Evolutionary conservation across 1,140 invertebrate species (phyloP).

Genomic region (Mizuhopecten yessoensis): DNA sequence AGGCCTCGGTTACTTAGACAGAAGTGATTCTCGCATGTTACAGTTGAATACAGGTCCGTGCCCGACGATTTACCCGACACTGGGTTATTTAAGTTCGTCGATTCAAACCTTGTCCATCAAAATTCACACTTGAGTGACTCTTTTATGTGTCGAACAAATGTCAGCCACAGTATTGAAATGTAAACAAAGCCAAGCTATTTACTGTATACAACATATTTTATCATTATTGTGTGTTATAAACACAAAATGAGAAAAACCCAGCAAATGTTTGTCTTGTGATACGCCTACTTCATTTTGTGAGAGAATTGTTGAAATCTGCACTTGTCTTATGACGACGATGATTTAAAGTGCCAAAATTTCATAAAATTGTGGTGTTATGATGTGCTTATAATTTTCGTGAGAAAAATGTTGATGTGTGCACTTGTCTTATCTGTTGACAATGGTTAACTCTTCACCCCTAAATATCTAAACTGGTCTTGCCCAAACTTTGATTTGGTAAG

Average conservation of each 20-base stretch:
- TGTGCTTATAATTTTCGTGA: no score
- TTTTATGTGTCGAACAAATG: not conserved
- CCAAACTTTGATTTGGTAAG: no score
- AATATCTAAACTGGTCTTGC: no score
- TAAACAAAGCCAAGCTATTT: not conserved
- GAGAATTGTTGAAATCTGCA: no score
- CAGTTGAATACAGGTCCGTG: not conserved
- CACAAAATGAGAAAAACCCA: not conserved
- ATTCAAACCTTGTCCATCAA: conserved; percentile 11
- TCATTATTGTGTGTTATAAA: conserved; percentile 14
- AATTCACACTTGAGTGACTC: not conserved
- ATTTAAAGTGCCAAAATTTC: no score
- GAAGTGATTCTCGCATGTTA: not conserved
- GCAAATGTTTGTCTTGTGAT: not conserved
- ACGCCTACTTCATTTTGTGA: not conserved
- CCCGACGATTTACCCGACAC: not conserved
- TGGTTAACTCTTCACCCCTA: no score
- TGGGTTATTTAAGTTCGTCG: not conserved
- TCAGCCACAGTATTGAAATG: not conserved
- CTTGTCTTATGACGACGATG: no score
- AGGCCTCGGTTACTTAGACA: not conserved
- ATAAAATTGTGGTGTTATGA: no score
- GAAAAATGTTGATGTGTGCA: no score
- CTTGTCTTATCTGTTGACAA: no score
- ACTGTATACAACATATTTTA: not conserved